phyloP scores from a whole-genome alignment of 1,140 invertebrate genomes.

The Melitaea cinxia region DNA sequence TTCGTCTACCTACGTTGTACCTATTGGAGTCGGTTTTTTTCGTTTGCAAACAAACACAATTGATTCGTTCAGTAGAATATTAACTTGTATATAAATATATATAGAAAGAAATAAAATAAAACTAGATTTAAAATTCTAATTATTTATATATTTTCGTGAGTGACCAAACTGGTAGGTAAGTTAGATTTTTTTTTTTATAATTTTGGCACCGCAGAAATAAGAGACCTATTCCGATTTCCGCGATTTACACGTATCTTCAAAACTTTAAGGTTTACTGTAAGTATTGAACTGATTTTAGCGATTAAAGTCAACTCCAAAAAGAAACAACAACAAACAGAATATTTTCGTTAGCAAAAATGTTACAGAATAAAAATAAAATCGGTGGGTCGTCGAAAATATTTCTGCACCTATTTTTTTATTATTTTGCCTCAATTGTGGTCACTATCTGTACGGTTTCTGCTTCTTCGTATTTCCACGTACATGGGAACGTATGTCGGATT shows the following conservation, averaged over 20 bases:
- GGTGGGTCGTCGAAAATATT: conserved; percentile 13
- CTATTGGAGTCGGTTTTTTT: too few species aligned
- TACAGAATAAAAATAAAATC: background rate
- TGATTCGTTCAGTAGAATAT: too few species aligned
- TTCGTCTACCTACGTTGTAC: too few species aligned
- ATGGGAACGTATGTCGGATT: conserved; percentile 54
- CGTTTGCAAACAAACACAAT: too few species aligned
- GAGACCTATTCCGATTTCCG: background rate
- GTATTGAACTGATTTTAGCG: background rate
- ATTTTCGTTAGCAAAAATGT: background rate
- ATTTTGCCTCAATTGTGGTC: conserved; percentile 3
- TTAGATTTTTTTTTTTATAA: background rate
- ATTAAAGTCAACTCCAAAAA: background rate
- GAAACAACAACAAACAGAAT: background rate
- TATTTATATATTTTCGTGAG: background rate
- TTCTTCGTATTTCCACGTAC: conserved; percentile 67
- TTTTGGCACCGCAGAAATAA: background rate
- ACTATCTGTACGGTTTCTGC: conserved; percentile 25
- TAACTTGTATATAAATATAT: too few species aligned
- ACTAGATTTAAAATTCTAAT: too few species aligned
- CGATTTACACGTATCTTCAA: background rate
- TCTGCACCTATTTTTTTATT: background rate
- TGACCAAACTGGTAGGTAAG: background rate
- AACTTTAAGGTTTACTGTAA: background rate
- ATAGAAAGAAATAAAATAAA: too few species aligned